Evolutionary conservation across 2,888 invertebrate genomes (phyloP).

Genomic region (Neelides folsomi): DNA sequence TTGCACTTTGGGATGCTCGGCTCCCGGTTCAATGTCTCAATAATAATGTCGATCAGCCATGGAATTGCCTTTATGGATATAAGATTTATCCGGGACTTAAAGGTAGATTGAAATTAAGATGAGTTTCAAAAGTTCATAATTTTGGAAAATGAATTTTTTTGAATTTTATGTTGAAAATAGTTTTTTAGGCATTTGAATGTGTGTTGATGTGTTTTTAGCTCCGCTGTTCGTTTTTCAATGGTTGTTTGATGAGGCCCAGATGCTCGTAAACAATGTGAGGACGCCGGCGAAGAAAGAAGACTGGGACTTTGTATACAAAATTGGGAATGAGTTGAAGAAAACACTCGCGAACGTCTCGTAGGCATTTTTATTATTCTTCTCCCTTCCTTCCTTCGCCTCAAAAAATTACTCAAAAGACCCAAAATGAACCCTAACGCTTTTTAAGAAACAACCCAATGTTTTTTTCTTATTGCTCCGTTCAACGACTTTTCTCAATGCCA

Average conservation of each 20-base stretch:
- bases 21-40: conserved; percentile 64
- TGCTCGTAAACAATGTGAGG: conserved; percentile 81
- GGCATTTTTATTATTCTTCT: conserved; percentile 33
- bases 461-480: no score
- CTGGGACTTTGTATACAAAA: conserved; percentile 84
- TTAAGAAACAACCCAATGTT: no score
- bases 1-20: conserved; percentile 63
- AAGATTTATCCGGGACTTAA: conserved; percentile 69
- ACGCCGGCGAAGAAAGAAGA: conserved; percentile 69
- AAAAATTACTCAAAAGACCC: no score
- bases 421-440: no score
- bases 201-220: conserved; percentile 43
- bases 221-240: conserved; percentile 89
- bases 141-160: not conserved
- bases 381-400: no score
- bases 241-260: conserved; percentile 87
- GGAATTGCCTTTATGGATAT: conserved; percentile 88
- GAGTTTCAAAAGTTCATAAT: no score
- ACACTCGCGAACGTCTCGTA: conserved; percentile 67
- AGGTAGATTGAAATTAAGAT: conserved; percentile 40
- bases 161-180: not conserved
- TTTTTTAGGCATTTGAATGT: no score
- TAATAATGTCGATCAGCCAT: conserved; percentile 57
- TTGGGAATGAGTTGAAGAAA: conserved; percentile 68
- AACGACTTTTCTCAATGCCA: no score